Percentiles rank a stretch among this genome's conserved stretches.
Conservation (phyloP, 2,888 invertebrate species). For the Gastracanthus pulcherrimus region DNA sequence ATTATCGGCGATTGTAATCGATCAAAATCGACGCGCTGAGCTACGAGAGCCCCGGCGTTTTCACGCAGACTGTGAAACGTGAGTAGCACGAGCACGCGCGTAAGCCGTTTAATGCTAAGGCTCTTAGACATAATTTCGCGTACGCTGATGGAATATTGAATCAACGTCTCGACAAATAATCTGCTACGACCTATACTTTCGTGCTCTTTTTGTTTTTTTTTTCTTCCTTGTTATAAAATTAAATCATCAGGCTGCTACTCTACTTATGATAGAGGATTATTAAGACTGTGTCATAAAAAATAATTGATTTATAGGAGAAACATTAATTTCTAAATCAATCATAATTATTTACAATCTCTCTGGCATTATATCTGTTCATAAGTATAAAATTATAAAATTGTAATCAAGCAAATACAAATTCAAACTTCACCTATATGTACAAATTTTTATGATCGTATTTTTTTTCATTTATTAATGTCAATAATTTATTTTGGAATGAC, state of each 20-base stretch:
- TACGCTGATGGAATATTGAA: slow-evolving; percentile 29
- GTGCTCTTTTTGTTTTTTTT: not conserved
- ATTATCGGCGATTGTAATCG: slow-evolving; percentile 52
- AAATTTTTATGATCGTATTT: no score
- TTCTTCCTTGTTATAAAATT: slow-evolving; percentile 6
- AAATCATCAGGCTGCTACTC: slow-evolving; percentile 20
- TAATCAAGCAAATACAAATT: no score
- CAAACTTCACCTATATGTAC: no score
- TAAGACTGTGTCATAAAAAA: not conserved
- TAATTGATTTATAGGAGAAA: slow-evolving; percentile 7
- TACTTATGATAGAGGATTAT: slow-evolving; percentile 21
- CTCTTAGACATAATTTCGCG: slow-evolving; percentile 11
- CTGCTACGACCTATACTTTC: not conserved
- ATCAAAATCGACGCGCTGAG: slow-evolving; percentile 49
- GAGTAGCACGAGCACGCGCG: not conserved
- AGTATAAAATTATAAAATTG: no score
- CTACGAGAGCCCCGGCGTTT: no score
- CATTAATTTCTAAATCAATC: not conserved
- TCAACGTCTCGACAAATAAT: slow-evolving; percentile 40
- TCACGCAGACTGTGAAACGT: no score
- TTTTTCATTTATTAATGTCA: no score
- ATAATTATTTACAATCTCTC: not conserved
- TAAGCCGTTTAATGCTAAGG: not conserved
- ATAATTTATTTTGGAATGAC: no score
- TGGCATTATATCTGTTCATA: no score